Conservation (phyloP, 2,888 invertebrate species). For the Amitus sp. region DNA sequence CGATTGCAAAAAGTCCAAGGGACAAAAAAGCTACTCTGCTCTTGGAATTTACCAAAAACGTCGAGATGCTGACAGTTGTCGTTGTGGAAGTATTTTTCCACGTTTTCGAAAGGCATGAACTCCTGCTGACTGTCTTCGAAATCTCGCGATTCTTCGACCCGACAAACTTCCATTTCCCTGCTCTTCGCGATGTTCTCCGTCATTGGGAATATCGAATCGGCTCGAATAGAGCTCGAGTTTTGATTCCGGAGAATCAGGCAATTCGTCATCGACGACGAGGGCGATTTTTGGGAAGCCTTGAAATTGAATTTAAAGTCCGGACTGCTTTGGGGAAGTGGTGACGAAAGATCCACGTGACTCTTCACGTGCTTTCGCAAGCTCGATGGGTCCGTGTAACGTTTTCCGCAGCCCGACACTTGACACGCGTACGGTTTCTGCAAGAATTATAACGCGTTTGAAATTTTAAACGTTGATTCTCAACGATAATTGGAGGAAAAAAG, state of each 20-base stretch:
- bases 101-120: conserved; percentile 59
- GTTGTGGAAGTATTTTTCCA: conserved; percentile 53
- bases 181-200: conserved; percentile 35
- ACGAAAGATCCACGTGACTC: conserved; percentile 70
- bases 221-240: conserved; percentile 18
- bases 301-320: conserved; percentile 7
- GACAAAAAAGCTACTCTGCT: background rate
- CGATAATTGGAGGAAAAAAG: too few relatives aligned
- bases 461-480: too few relatives aligned
- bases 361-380: conserved; percentile 93
- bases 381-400: conserved; percentile 94
- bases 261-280: conserved; percentile 1
- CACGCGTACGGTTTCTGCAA: conserved; percentile 92
- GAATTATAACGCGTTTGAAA: conserved; percentile 2
- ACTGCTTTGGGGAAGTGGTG: conserved; percentile 5
- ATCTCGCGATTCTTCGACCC: conserved; percentile 31
- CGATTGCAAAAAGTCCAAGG: conserved; percentile 29
- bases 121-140: conserved; percentile 54
- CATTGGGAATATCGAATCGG: conserved; percentile 39
- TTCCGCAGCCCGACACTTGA: conserved; percentile 85
- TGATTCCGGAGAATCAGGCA: background rate
- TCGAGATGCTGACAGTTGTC: conserved; percentile 43
- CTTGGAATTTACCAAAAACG: conserved; percentile 42
- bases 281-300: background rate
- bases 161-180: conserved; percentile 44